Conservation (phyloP, 2,113 vertebrate species). For the Climacteris rufus region DNA sequence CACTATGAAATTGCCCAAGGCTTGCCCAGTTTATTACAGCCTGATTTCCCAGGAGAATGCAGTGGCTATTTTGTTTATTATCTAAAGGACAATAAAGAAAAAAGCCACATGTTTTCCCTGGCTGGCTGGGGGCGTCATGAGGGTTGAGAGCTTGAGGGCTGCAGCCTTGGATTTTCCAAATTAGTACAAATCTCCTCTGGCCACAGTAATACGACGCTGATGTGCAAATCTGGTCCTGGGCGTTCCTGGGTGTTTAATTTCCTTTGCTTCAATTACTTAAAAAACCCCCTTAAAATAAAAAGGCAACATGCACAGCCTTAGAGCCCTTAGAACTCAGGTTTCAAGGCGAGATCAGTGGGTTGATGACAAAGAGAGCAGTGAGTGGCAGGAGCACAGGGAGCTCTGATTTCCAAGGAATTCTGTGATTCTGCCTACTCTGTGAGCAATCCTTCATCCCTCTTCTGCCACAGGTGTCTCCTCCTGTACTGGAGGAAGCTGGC, state of each 20-base stretch:
- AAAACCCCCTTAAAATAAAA: background rate
- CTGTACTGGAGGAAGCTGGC: background rate
- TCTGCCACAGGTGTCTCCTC: background rate
- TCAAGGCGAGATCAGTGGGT: background rate
- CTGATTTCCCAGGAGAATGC: background rate
- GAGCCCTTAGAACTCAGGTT: background rate
- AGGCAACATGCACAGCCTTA: background rate
- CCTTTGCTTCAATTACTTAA: background rate
- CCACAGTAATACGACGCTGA: background rate
- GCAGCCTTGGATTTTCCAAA: background rate
- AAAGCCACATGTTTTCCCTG: background rate
- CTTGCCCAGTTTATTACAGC: background rate
- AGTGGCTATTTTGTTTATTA: background rate
- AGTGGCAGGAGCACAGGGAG: background rate
- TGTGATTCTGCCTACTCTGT: accelerated
- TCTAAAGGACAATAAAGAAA: background rate
- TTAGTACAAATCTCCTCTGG: background rate
- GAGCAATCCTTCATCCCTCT: accelerated
- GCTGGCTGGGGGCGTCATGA: background rate
- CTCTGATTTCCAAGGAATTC: background rate
- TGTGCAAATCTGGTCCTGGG: background rate
- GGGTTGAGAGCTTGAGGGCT: background rate
- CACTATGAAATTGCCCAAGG: background rate
- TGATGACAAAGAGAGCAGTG: background rate
- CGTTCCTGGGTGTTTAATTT: background rate